Evolutionary conservation across 2,888 invertebrate species (phyloP).

Genomic region (Oscheius sp.): DNA sequence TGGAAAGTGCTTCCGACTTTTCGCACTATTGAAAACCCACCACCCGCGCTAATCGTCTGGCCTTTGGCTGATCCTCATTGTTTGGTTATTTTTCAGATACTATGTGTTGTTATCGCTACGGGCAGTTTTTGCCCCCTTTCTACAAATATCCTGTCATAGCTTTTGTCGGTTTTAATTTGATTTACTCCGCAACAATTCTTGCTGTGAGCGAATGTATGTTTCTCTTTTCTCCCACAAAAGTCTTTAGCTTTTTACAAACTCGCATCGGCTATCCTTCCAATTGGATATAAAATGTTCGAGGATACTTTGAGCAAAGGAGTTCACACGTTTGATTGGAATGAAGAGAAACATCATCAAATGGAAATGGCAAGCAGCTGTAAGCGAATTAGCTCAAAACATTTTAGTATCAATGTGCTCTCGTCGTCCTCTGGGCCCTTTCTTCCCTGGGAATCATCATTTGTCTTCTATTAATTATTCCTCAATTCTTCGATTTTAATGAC

Average conservation of each 20-base stretch:
- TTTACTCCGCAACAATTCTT: slow-evolving; percentile 56
- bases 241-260: slow-evolving; percentile 43
- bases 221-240: background rate
- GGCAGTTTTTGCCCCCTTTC: slow-evolving; percentile 59
- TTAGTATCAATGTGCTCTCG: slow-evolving; percentile 59
- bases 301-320: slow-evolving; percentile 57
- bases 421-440: slow-evolving; percentile 58
- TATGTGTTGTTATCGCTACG: too few species aligned
- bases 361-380: slow-evolving; percentile 45
- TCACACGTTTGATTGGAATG: slow-evolving; percentile 50
- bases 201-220: slow-evolving; percentile 51
- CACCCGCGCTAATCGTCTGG: too few species aligned
- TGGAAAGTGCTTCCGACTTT: too few species aligned
- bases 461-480: slow-evolving; percentile 64
- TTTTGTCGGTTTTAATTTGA: slow-evolving; percentile 61
- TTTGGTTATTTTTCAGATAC: too few species aligned
- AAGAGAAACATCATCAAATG: slow-evolving; percentile 39
- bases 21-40: too few species aligned
- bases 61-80: too few species aligned
- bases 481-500: slow-evolving; percentile 65
- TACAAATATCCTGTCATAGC: slow-evolving; percentile 61
- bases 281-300: slow-evolving; percentile 59
- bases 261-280: slow-evolving; percentile 47
- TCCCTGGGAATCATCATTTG: slow-evolving; percentile 56
- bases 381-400: slow-evolving; percentile 8